Evolutionary conservation across 2,888 invertebrate genomes (phyloP).

Genomic region (Microplitis deprimator): DNA sequence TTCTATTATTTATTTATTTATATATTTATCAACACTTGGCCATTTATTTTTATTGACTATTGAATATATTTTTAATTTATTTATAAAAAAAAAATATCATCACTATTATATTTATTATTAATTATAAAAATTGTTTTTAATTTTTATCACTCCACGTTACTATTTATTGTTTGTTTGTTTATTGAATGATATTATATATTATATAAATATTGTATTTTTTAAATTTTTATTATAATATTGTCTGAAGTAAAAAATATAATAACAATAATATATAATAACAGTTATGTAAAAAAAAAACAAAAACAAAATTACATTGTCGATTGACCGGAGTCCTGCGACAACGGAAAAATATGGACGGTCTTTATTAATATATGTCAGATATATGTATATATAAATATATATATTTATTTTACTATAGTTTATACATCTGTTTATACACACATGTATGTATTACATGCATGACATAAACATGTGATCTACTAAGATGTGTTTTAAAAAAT

Average conservation of each 20-base stretch:
- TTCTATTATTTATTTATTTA: not conserved
- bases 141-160: not conserved
- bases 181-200: not conserved
- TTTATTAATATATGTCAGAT: not conserved
- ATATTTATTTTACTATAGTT: too few relatives aligned
- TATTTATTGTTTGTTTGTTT: not conserved
- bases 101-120: not conserved
- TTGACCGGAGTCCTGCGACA: slow-evolving; percentile 59
- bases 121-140: not conserved
- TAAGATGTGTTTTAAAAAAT: too few relatives aligned
- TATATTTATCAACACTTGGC: not conserved
- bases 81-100: not conserved
- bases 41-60: not conserved
- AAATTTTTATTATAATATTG: too few relatives aligned
- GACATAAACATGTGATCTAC: too few relatives aligned
- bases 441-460: not conserved
- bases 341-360: slow-evolving; percentile 48
- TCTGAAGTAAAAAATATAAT: not conserved
- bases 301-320: slow-evolving; percentile 60
- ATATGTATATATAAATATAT: not conserved
- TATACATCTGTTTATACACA: not conserved
- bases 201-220: too few relatives aligned
- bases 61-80: not conserved
- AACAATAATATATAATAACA: not conserved
- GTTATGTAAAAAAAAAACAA: slow-evolving; percentile 27